A percentile compares a stretch with the other conserved stretches of the same genome.
Evolutionary conservation across 2,113 vertebrate species (phyloP).

Genomic region (Callipepla californica): DNA sequence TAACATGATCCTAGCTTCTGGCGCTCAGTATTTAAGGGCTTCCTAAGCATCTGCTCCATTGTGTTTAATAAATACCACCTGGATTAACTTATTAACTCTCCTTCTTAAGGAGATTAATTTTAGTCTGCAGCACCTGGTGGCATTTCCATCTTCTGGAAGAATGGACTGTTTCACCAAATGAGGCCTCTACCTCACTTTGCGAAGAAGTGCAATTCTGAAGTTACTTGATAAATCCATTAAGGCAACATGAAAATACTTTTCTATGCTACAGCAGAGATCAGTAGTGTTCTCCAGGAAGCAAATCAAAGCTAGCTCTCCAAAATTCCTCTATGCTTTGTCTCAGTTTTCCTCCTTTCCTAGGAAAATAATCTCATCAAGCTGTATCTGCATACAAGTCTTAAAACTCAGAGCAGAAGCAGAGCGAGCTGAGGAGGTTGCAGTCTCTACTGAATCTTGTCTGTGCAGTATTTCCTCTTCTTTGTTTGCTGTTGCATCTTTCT

Average conservation of each 20-base stretch:
- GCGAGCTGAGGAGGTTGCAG: background rate
- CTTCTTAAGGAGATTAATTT: background rate
- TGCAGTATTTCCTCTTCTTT: background rate
- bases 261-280: background rate
- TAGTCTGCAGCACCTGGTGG: background rate
- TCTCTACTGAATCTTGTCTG: background rate
- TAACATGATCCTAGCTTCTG: background rate
- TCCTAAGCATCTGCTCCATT: slow-evolving; percentile 10
- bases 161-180: background rate
- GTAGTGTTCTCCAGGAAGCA: background rate
- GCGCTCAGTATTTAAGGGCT: background rate
- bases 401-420: background rate
- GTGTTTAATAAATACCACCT: background rate
- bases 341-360: background rate
- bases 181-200: background rate
- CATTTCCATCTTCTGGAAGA: background rate
- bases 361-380: background rate
- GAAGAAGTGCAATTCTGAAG: background rate
- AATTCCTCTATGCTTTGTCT: background rate
- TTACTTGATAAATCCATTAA: background rate
- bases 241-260: background rate
- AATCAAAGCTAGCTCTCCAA: background rate
- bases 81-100: background rate
- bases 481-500: background rate
- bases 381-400: background rate